Evolutionary conservation across 92 coral and sea anemone species (phyloP).

Genomic region (Ricordea florida): DNA sequence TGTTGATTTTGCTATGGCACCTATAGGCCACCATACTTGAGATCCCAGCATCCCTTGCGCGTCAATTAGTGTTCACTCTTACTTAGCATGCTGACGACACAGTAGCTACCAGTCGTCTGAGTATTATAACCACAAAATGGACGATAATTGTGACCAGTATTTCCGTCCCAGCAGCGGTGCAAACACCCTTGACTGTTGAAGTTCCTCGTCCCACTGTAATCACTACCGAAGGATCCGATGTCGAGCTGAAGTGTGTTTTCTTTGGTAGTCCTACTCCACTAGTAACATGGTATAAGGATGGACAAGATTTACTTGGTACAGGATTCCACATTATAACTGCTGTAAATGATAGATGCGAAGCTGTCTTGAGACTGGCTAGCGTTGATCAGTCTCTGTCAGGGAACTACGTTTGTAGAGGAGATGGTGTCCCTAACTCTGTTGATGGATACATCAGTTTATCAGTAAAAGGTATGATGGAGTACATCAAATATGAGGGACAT

Average conservation of each 20-base stretch:
- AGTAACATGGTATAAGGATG: constrained; percentile 59
- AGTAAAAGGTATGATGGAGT: constrained; percentile 35
- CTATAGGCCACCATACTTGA: background rate
- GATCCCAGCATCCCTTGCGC: no score
- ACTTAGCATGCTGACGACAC: no score
- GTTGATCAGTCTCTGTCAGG: constrained; percentile 38
- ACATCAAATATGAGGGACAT: no score
- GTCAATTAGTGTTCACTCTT: no score
- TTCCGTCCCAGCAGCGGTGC: background rate
- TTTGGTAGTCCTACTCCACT: constrained; percentile 56
- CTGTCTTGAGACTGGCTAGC: constrained; percentile 11
- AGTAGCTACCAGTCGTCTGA: no score
- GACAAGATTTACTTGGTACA: background rate
- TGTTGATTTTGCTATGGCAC: background rate
- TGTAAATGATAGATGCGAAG: constrained; percentile 18
- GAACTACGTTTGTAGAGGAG: constrained; percentile 49
- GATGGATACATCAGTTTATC: constrained; percentile 29
- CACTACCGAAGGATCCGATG: constrained; percentile 27
- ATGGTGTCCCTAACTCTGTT: constrained; percentile 39
- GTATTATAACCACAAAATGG: no score
- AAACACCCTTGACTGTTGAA: constrained; percentile 11
- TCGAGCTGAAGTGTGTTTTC: constrained; percentile 48
- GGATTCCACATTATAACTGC: background rate
- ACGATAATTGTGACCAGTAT: no score
- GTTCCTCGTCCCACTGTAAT: constrained; percentile 18